Evolutionary conservation across 2,113 vertebrate genomes (phyloP).

Genomic region (Labeo catla): DNA sequence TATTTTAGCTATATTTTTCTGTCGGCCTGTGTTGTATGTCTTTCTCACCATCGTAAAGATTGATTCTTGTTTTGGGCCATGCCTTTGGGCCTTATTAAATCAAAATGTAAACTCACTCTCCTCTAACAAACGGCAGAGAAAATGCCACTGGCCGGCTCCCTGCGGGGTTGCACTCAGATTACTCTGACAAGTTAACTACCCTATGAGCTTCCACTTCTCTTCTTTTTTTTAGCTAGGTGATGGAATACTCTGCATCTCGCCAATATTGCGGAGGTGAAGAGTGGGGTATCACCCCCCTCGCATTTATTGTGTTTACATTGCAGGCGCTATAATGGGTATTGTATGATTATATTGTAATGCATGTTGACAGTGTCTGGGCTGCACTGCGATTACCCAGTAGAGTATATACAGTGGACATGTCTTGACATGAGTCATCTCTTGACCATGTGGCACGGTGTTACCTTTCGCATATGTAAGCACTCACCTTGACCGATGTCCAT

Average conservation of each 20-base stretch:
- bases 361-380: background rate
- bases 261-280: slow-evolving; percentile 27
- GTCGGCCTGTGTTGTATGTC: background rate
- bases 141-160: slow-evolving; percentile 68
- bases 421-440: background rate
- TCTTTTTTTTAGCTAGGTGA: slow-evolving; percentile 48
- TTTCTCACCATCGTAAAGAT: slow-evolving; percentile 59
- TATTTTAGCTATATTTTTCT: background rate
- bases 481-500: slow-evolving; percentile 15
- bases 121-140: slow-evolving; percentile 72
- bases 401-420: background rate
- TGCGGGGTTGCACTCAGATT: slow-evolving; percentile 62
- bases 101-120: slow-evolving; percentile 74
- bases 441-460: background rate
- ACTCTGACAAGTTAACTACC: slow-evolving; percentile 70
- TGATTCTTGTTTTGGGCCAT: slow-evolving; percentile 73
- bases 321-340: slow-evolving; percentile 17
- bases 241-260: slow-evolving; percentile 44
- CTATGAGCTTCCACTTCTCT: slow-evolving; percentile 58
- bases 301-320: slow-evolving; percentile 26
- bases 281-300: background rate
- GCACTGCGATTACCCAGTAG: background rate
- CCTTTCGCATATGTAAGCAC: slow-evolving; percentile 1
- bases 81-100: slow-evolving; percentile 77
- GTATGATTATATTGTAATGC: slow-evolving; percentile 17